These are phyloP conservation scores for Coptodon rendalli DNA, from an alignment of 2,113 vertebrate species.

Conservation along the genomic window DNA sequence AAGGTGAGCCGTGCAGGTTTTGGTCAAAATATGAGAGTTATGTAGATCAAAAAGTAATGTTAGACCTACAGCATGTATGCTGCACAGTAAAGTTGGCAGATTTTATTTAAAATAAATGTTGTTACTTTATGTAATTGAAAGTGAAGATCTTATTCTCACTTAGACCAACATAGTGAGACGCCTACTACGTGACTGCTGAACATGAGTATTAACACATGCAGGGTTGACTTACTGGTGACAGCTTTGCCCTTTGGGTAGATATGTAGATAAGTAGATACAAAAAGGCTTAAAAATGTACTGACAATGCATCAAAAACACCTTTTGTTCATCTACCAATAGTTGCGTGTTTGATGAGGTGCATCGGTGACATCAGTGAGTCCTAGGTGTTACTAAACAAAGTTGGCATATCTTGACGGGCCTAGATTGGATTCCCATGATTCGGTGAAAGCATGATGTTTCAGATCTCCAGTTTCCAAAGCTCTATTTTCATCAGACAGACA, in stretches of 20 bases:
- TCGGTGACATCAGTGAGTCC: neutral
- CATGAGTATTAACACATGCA: neutral
- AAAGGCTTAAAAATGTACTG: neutral
- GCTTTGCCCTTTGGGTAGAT: neutral
- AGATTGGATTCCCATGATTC: neutral
- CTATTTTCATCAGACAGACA: neutral
- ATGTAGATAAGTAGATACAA: neutral
- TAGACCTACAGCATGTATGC: neutral
- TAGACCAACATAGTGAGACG: neutral
- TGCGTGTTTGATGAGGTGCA: neutral
- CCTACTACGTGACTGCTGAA: neutral
- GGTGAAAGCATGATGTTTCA: neutral
- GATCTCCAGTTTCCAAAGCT: neutral
- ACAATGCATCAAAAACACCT: neutral
- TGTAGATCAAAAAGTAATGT: constrained; percentile 26
- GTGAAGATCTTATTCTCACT: neutral
- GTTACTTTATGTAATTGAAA: neutral
- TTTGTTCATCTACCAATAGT: neutral
- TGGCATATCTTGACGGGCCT: neutral
- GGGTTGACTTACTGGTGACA: neutral
- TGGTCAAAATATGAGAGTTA: neutral
- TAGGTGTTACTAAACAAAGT: neutral
- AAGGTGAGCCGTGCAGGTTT: neutral
- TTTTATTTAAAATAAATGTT: neutral
- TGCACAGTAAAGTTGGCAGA: neutral